These are phyloP conservation scores for Sinopyrophorus schimmeli DNA, from an alignment of 2,888 invertebrate species.

Conservation along the genomic window DNA sequence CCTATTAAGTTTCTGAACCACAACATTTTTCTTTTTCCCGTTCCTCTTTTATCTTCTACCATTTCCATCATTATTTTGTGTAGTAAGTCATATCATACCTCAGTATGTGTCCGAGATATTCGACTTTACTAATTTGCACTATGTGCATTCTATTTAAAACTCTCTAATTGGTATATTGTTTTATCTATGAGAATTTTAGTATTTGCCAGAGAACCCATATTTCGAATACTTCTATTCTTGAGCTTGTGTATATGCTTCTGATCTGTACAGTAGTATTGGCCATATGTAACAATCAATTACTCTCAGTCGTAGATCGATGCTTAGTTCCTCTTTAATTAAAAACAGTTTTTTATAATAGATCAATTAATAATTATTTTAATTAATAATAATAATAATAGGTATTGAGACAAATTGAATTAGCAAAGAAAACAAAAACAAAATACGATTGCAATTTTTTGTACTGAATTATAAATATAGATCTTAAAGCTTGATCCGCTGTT, in stretches of 20 bases:
- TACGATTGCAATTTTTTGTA: too few species aligned
- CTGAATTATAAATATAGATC: too few species aligned
- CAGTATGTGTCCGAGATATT: background rate
- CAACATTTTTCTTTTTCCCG: too few species aligned
- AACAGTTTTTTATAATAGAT: too few species aligned
- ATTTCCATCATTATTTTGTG: background rate
- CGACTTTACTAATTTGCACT: background rate
- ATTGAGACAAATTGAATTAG: too few species aligned
- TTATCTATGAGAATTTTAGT: slow-evolving; percentile 3
- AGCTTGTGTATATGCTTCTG: background rate
- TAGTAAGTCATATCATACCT: background rate
- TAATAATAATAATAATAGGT: too few species aligned
- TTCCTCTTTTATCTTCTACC: background rate
- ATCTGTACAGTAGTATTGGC: slow-evolving; percentile 1
- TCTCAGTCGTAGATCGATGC: slow-evolving; percentile 4
- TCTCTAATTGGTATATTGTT: background rate
- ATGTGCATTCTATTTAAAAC: slow-evolving; percentile 2
- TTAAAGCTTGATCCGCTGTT: too few species aligned
- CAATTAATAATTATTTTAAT: too few species aligned
- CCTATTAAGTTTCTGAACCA: too few species aligned
- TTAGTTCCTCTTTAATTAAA: background rate
- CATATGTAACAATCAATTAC: slow-evolving; percentile 6
- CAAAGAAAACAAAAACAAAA: too few species aligned
- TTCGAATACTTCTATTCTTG: slow-evolving; percentile 3
- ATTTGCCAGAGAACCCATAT: slow-evolving; percentile 5